Evolutionary conservation across 2,888 invertebrate genomes (phyloP), one percentile per base, ranked within the genome.

Genomic region (Microplitis deprimator): DNA sequence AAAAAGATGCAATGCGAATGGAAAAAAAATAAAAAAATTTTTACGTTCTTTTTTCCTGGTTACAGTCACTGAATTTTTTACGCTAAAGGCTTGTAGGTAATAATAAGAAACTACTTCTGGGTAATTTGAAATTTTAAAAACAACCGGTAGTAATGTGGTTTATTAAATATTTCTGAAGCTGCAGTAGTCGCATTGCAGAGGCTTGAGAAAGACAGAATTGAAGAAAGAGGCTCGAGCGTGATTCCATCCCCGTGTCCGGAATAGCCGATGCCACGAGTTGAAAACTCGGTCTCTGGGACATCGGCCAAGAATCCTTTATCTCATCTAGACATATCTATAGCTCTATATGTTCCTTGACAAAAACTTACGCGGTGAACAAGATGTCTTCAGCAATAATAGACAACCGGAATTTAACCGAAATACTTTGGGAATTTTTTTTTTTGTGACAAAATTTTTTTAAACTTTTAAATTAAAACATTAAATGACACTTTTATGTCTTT

Each of bases 241-340:
- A 77, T 77, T 74, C 68, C 68, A 77, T 77, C 64, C 70, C 65
- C 69, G 69, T 59, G 73, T 62, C 60, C 50, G 59, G 69, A 77
- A 74, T 77, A 38, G 50, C 65, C 73, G 60, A 77, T 77, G 69
- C 77, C 61, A 64, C 68, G 68, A 62, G 81, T 83, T 81, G 81
- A 79, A 80, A 85, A 85, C 83, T 85, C 81, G 76, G 79, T 79
- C 78, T 82, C 77, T 75, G 81, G 82, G 82, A 81, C 80, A 78
- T 79, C 77, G 75, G 83, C 82, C 82, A 82, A 82, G 77, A 80
- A 60, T 77, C 74, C 73, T 76, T 29, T 62, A 65, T 64, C 41
- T 72, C 50, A 50, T 60, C 50, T 17, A n/a, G 29, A 17, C 17
- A 61, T 20, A 17, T 50, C 67, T 39, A 61, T 62, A 61, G 41